A percentile compares a stretch with the other conserved stretches of the same genome.
Conservation (phyloP, 2,113 vertebrate species). For the Archocentrus centrarchus region DNA sequence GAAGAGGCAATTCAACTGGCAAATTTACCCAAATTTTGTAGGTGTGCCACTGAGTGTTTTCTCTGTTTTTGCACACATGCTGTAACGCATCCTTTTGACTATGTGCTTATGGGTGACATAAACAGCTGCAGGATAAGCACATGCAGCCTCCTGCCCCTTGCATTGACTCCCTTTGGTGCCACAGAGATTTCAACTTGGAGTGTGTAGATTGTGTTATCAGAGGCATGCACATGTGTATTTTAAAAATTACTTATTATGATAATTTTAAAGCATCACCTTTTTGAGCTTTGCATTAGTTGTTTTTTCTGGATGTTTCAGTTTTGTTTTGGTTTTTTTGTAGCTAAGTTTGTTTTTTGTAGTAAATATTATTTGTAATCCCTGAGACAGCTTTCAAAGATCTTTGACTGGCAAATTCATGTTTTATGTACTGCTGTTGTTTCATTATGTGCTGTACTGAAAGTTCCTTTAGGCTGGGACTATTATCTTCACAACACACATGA, state of each 20-base stretch:
- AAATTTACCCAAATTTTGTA: neutral
- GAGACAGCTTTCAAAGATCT: no score
- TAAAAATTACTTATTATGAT: neutral
- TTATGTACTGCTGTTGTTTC: neutral
- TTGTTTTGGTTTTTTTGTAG: no score
- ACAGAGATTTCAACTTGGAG: conserved; percentile 1
- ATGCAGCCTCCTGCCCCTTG: neutral
- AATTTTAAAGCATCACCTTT: neutral
- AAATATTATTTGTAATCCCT: neutral
- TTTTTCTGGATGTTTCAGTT: no score
- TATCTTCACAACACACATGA: neutral
- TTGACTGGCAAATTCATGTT: neutral
- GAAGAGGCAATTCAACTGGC: conserved; percentile 2
- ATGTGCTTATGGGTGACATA: neutral
- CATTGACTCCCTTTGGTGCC: neutral
- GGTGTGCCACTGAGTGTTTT: conserved; percentile 20
- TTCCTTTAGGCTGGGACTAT: neutral
- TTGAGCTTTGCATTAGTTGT: neutral
- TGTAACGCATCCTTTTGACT: conserved; percentile 28
- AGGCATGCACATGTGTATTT: conserved; percentile 49
- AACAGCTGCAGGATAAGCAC: neutral
- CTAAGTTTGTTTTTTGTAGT: no score
- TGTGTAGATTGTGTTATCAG: conserved; percentile 81
- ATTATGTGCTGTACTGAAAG: neutral
- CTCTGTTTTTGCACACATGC: neutral